Evolutionary conservation across 2,797 vertebrate genomes (phyloP).

Genomic region (Propithecus perrieri): DNA sequence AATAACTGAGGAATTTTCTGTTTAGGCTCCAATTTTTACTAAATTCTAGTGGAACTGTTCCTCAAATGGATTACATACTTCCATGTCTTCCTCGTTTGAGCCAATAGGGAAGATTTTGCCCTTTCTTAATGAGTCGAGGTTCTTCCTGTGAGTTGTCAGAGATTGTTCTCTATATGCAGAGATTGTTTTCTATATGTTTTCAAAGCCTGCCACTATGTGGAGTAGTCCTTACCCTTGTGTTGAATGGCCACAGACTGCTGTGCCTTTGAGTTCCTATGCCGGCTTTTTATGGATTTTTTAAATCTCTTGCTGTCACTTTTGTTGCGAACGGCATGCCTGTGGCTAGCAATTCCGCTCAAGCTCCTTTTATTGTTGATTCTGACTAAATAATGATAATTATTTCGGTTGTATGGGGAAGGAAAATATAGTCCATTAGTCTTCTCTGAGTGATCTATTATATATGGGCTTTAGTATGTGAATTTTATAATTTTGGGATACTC

Average conservation of each 20-base stretch:
- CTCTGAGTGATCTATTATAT: neutral
- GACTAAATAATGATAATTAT: constrained; percentile 5
- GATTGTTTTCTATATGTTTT: neutral
- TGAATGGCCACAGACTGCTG: neutral
- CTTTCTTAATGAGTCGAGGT: neutral
- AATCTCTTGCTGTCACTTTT: neutral
- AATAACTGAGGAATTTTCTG: neutral
- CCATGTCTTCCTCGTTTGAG: neutral
- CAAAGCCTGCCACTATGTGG: neutral
- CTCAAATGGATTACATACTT: neutral
- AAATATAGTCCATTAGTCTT: neutral
- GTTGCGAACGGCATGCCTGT: neutral
- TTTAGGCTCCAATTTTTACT: neutral
- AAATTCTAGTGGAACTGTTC: neutral
- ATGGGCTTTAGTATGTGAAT: neutral
- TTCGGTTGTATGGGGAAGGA: neutral
- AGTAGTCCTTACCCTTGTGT: neutral
- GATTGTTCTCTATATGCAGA: neutral
- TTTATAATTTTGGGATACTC: constrained; percentile 9
- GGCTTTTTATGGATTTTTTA: neutral
- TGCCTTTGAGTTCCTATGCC: neutral
- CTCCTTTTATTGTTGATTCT: neutral
- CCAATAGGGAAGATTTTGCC: neutral
- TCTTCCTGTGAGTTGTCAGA: neutral
- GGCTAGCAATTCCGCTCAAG: neutral